phyloP scores from a whole-genome alignment of 1,140 invertebrate species.

The Hesperophylax magnus region DNA sequence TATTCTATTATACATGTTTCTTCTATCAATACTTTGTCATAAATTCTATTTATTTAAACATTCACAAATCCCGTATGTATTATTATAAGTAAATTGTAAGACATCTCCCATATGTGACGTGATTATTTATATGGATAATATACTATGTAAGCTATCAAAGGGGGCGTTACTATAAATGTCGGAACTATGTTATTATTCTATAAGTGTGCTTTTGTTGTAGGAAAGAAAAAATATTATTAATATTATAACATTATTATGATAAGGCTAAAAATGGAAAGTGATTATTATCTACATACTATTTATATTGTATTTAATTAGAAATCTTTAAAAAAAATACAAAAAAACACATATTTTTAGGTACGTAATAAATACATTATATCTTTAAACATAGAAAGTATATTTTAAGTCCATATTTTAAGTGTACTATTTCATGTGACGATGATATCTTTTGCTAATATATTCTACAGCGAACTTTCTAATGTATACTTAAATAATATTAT shows the following conservation, averaged over 20 bases:
- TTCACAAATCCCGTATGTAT: no score
- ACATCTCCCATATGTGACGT: conserved; percentile 18
- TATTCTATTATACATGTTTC: no score
- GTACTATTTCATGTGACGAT: no score
- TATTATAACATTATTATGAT: background rate
- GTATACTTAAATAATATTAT: no score
- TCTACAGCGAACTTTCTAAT: no score
- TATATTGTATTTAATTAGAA: conserved; percentile 29
- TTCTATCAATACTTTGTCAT: no score
- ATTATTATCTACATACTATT: background rate
- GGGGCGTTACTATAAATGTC: background rate
- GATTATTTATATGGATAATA: conserved; percentile 28
- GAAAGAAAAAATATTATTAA: background rate
- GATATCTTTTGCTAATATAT: no score
- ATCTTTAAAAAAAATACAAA: conserved; percentile 9
- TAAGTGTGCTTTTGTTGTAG: conserved; percentile 27
- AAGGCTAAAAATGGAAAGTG: conserved; percentile 14
- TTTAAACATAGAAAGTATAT: no score
- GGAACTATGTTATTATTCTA: background rate
- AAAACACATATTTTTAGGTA: conserved; percentile 4
- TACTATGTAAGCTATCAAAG: conserved; percentile 1
- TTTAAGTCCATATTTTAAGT: no score
- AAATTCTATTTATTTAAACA: no score
- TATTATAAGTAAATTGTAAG: background rate
- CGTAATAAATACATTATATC: background rate